Conservation (phyloP, 2,888 invertebrate species). For the Eurois occulta region DNA sequence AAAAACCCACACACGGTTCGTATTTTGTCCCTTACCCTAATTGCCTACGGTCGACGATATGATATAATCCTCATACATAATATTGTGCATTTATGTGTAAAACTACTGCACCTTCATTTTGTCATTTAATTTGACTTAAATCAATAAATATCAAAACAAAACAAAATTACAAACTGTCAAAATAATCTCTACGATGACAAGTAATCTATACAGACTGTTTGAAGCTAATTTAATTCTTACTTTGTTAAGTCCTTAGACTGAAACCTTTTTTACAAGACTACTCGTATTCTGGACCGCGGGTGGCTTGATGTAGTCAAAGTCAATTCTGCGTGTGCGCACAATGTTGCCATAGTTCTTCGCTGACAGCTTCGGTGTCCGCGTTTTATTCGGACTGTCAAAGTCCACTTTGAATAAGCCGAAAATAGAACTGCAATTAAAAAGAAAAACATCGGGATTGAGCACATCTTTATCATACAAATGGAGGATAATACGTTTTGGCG, state of each 20-base stretch:
- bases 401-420: slow-evolving; percentile 88
- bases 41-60: too few relatives aligned
- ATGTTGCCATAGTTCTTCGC: slow-evolving; percentile 84
- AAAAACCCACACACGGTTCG: too few relatives aligned
- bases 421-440: slow-evolving; percentile 78
- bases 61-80: neutral
- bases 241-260: neutral
- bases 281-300: slow-evolving; percentile 23
- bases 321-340: slow-evolving; percentile 79
- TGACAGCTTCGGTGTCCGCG: slow-evolving; percentile 86
- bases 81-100: neutral
- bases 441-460: neutral
- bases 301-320: slow-evolving; percentile 80
- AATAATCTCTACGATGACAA: neutral
- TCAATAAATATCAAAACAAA: neutral
- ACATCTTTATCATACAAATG: neutral
- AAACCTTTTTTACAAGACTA: neutral
- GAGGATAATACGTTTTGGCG: too few relatives aligned
- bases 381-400: slow-evolving; percentile 81
- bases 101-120: neutral
- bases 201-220: neutral
- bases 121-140: neutral
- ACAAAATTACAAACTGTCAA: neutral
- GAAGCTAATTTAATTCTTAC: neutral
- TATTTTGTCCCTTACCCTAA: too few relatives aligned